Evolutionary conservation across 2,888 invertebrate species (phyloP), one percentile per base, ranked within the genome.

Genomic region (Magallana nippona): DNA sequence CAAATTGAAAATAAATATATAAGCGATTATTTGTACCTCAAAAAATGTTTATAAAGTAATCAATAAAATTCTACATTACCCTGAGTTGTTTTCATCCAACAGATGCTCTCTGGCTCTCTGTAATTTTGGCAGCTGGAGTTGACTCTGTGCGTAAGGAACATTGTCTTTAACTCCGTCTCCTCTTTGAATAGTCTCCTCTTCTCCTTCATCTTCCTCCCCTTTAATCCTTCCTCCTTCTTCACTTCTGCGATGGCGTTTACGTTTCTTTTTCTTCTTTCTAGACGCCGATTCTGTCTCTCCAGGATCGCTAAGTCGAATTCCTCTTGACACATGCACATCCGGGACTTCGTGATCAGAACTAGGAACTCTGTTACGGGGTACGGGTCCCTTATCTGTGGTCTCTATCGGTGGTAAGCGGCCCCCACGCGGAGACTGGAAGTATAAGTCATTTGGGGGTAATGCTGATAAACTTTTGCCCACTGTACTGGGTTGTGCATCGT

Each of bases 241-340:
- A 44, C 44, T 44, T 56, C 32, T 63, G 19, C 19, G 22, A 11
- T 78, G 57, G 27, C 15, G 78, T 19, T 84, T 81, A 17, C 60
- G 32, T 62, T 58, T 63, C 62, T 84, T 77, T 77, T 79, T 82
- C 79, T 79, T 84, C n/a, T 79, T 82, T 63, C 82, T 60, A 10
- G 10, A 84, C 5, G 78, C 44, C 44, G 44, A 17, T 27, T 60
- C 56, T 56, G 78, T 55, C 11, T 78, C 84, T 15, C 57, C 27
- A 2, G 78, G 32, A 77, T 55, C 57, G 13, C 55, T 55, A 57
- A 27, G 27, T 71, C 71, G 32, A 27, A 13, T 71, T 19, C 19
- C 62, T 22, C 79, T 79, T 22, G 19, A 22, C 2, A 79, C 22
- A 15, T 55, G 15, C 10, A 79, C 22, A 15, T 19, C 79, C 56